Evolutionary conservation across 2,888 invertebrate genomes (phyloP).

Genomic region (Gasteruption jaculator): DNA sequence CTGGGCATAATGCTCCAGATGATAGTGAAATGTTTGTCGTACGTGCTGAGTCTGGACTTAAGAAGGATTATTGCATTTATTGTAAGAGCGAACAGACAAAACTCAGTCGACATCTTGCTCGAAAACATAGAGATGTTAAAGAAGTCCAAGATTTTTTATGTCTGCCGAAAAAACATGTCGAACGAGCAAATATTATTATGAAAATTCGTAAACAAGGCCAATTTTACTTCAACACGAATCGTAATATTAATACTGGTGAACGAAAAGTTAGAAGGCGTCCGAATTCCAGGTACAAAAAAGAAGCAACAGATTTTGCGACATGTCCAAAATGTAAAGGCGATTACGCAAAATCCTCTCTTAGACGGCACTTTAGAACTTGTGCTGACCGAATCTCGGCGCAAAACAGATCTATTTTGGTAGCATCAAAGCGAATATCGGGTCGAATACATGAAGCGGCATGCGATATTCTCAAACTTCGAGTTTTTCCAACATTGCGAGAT

Average conservation of each 20-base stretch:
- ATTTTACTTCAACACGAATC: slow-evolving; percentile 13
- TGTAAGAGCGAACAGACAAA: slow-evolving; percentile 18
- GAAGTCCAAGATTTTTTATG: slow-evolving; percentile 14
- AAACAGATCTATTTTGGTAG: not conserved
- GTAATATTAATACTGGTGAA: slow-evolving; percentile 13
- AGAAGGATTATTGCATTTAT: no score
- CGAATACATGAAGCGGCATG: slow-evolving; percentile 13
- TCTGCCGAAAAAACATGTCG: slow-evolving; percentile 5
- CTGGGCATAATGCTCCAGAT: no score
- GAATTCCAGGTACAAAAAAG: slow-evolving; percentile 8
- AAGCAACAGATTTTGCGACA: slow-evolving; percentile 14
- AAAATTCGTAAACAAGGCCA: slow-evolving; percentile 16
- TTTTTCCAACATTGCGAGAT: slow-evolving; percentile 16
- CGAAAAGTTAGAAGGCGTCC: slow-evolving; percentile 13
- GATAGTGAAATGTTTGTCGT: no score
- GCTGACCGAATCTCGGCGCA: not conserved
- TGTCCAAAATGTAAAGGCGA: slow-evolving; percentile 14
- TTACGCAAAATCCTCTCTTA: slow-evolving; percentile 13
- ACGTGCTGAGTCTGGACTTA: no score
- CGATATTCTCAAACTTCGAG: slow-evolving; percentile 6
- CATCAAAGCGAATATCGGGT: slow-evolving; percentile 5
- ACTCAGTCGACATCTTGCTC: slow-evolving; percentile 16
- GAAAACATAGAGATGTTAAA: slow-evolving; percentile 10
- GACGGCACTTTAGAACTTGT: slow-evolving; percentile 14
- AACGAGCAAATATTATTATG: slow-evolving; percentile 12